phyloP scores from a whole-genome alignment of 2,888 invertebrate genomes.

The Drosophila mimica region DNA sequence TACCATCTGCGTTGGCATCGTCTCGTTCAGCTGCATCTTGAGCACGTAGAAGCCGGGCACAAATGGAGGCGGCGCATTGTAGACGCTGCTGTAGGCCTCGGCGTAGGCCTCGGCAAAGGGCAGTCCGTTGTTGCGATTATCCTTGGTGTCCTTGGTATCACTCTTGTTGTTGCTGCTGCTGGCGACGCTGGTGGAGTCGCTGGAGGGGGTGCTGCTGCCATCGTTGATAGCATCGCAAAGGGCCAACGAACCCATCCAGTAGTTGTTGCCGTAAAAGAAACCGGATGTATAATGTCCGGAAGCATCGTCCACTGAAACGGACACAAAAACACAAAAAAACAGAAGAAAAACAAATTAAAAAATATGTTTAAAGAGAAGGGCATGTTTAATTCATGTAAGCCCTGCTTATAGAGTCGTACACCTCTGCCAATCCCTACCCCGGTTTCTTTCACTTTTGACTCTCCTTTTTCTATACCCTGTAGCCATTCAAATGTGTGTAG shows the following conservation, averaged over 20 bases:
- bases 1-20: constrained; percentile 80
- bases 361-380: constrained; percentile 56
- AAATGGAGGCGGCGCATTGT: constrained; percentile 87
- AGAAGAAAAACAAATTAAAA: constrained; percentile 1
- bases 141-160: constrained; percentile 16
- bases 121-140: constrained; percentile 74
- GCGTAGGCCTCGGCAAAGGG: constrained; percentile 82
- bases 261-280: constrained; percentile 93
- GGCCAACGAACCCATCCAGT: constrained; percentile 91
- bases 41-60: constrained; percentile 89
- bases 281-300: constrained; percentile 91
- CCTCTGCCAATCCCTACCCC: neutral
- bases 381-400: constrained; percentile 36
- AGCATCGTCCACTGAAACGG: constrained; percentile 88
- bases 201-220: constrained; percentile 23
- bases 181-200: constrained; percentile 35
- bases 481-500: neutral
- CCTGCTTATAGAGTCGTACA: neutral
- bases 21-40: constrained; percentile 87
- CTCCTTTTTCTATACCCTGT: constrained; percentile 1
- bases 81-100: constrained; percentile 75
- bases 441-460: neutral
- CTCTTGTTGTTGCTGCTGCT: constrained; percentile 3
- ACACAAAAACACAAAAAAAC: constrained; percentile 36
- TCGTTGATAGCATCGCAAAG: constrained; percentile 89